These are phyloP conservation scores for Scophthalmus maximus DNA, from an alignment of 2,113 vertebrate genomes.

Conservation along the genomic window DNA sequence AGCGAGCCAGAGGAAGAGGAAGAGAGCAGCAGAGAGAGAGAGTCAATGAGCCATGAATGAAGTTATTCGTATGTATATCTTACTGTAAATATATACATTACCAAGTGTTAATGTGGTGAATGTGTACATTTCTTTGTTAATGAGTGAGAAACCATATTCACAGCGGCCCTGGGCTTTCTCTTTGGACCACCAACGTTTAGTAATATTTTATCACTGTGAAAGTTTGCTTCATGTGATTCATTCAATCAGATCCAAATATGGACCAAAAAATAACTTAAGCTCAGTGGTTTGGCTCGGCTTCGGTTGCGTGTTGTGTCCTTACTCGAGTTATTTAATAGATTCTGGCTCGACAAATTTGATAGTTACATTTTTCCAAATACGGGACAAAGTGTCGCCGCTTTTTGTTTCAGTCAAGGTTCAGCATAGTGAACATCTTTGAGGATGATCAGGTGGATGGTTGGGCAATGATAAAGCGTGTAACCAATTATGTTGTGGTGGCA, in stretches of 20 bases:
- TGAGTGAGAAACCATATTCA: constrained; percentile 13
- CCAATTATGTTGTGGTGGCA: no score
- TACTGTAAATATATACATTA: constrained; percentile 37
- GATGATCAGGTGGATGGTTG: no score
- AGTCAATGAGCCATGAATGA: constrained; percentile 37
- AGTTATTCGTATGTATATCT: constrained; percentile 47
- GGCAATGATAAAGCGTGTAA: no score
- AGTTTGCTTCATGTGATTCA: no score
- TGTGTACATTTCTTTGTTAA: constrained; percentile 44
- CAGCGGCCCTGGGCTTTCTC: neutral
- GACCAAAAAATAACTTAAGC: neutral
- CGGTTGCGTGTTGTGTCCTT: neutral
- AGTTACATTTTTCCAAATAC: neutral
- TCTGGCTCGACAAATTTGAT: neutral
- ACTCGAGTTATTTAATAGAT: neutral
- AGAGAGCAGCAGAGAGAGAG: neutral
- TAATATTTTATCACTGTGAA: neutral
- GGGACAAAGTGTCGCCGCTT: neutral
- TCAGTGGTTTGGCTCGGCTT: no score
- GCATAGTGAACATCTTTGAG: no score
- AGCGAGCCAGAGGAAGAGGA: constrained; percentile 5
- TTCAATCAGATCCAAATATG: neutral
- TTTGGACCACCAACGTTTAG: neutral
- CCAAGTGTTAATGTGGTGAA: constrained; percentile 9
- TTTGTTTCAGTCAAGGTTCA: no score